A percentile compares a stretch with the other conserved stretches of the same genome.
Evolutionary conservation across 2,113 vertebrate species (phyloP).

Genomic region (Halcyon senegalensis): DNA sequence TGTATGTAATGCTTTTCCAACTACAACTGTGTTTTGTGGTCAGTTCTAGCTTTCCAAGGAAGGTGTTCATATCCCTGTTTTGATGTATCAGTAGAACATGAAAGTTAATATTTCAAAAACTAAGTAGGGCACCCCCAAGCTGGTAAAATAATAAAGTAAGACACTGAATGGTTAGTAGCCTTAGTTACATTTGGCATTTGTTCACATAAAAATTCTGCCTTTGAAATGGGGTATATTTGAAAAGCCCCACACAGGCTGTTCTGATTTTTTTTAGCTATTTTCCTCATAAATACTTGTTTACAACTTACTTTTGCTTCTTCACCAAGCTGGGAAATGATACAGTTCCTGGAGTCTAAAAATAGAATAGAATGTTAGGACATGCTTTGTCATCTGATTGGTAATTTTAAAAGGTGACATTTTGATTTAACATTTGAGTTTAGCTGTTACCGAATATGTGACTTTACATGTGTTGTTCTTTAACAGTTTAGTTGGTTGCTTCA

Average conservation of each 20-base stretch:
- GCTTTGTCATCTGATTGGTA: not conserved
- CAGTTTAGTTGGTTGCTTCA: not conserved
- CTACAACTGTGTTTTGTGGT: not conserved
- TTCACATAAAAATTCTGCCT: not conserved
- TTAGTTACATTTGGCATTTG: not conserved
- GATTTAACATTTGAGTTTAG: not conserved
- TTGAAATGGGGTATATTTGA: not conserved
- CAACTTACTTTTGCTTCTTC: slow-evolving; percentile 77
- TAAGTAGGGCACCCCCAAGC: not conserved
- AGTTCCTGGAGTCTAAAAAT: slow-evolving; percentile 74
- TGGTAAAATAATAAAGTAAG: not conserved
- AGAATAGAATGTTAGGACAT: not conserved
- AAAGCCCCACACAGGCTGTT: not conserved
- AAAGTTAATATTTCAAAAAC: not conserved
- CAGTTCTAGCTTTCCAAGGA: not conserved
- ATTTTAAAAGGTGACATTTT: not conserved
- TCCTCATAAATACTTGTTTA: not conserved
- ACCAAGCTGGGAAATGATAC: slow-evolving; percentile 69
- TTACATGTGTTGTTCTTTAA: not conserved
- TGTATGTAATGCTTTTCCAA: not conserved
- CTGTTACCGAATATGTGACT: not conserved
- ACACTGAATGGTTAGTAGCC: not conserved
- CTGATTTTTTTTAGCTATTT: not conserved
- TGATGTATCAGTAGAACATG: not conserved
- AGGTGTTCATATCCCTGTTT: not conserved